These are phyloP conservation scores for Ophion obscuratus DNA, from an alignment of 2,888 invertebrate genomes.

Conservation along the genomic window DNA sequence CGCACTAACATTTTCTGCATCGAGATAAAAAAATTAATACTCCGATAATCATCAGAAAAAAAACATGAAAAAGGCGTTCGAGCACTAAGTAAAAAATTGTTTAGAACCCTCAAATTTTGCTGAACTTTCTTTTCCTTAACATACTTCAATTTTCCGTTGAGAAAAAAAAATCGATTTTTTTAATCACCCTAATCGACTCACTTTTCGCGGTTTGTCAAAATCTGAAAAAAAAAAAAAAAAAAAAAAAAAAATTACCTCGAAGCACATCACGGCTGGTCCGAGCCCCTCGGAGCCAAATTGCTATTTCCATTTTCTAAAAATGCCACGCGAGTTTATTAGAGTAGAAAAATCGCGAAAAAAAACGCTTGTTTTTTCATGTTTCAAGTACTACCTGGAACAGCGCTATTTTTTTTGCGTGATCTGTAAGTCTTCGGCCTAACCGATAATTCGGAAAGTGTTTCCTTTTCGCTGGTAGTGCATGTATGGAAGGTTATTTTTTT, in stretches of 20 bases:
- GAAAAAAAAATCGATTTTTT: no score
- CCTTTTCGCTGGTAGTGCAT: neutral
- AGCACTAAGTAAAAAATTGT: no score
- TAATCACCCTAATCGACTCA: neutral
- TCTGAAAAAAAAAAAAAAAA: no score
- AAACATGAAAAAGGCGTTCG: no score
- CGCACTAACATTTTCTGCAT: no score
- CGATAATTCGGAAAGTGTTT: neutral
- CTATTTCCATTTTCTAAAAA: no score
- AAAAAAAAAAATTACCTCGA: neutral
- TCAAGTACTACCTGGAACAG: neutral
- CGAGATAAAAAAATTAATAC: no score
- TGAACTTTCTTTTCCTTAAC: no score
- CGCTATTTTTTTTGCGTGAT: neutral
- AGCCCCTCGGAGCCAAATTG: neutral
- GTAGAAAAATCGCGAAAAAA: neutral
- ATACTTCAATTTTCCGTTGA: no score
- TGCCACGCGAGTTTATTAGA: neutral
- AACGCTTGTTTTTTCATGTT: neutral
- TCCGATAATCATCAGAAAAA: no score
- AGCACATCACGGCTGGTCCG: neutral
- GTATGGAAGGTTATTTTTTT: neutral
- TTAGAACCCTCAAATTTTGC: no score
- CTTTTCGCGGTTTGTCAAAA: neutral
- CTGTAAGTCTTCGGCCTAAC: neutral